phyloP scores from a whole-genome alignment of 2,888 invertebrate genomes.

The Epistrophella euchroma region DNA sequence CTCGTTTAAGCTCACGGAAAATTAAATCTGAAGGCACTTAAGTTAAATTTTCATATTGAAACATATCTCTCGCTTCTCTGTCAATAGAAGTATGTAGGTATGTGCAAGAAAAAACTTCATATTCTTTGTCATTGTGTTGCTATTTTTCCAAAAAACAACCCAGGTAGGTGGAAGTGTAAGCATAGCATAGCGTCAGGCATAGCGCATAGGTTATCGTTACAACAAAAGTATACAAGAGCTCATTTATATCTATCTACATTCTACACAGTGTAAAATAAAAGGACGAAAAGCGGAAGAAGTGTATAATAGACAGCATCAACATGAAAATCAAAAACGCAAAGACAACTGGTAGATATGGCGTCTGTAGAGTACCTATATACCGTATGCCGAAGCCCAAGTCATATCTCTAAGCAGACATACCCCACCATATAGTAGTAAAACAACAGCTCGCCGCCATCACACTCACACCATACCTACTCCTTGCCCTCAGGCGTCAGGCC shows the following conservation, averaged over 20 bases:
- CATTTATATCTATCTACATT: conserved; percentile 41
- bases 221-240: conserved; percentile 52
- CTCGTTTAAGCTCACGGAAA: conserved; percentile 61
- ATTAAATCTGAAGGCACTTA: conserved; percentile 70
- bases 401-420: conserved; percentile 32
- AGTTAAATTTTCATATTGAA: conserved; percentile 67
- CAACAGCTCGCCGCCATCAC: conserved; percentile 21
- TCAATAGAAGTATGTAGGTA: not conserved
- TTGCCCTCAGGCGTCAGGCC: conserved; percentile 2
- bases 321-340: conserved; percentile 73
- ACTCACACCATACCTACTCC: not conserved
- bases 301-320: conserved; percentile 70
- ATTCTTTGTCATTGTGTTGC: conserved; percentile 53
- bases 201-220: conserved; percentile 55
- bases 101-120: conserved; percentile 33
- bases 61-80: conserved; percentile 14
- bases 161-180: conserved; percentile 12
- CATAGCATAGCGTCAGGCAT: conserved; percentile 18
- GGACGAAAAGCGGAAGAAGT: conserved; percentile 66
- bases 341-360: conserved; percentile 34
- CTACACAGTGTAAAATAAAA: conserved; percentile 42
- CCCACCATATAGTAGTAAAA: not conserved
- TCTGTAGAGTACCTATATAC: not conserved
- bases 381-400: not conserved
- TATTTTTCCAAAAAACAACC: conserved; percentile 53